These are phyloP conservation scores for Panzeria rudis DNA, from an alignment of 2,888 invertebrate species.

Conservation along the genomic window DNA sequence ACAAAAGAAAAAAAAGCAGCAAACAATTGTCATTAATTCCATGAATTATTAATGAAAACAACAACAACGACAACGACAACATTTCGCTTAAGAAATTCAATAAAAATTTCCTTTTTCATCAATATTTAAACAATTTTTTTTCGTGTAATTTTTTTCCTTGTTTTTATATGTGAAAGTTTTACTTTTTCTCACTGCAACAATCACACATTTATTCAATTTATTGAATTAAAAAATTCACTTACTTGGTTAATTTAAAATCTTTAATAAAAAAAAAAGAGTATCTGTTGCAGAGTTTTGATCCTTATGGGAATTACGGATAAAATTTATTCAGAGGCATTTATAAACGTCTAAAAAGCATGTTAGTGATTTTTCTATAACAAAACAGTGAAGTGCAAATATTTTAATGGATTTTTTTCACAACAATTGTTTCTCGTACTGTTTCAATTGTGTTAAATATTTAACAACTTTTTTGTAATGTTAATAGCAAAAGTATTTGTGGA, in stretches of 20 bases:
- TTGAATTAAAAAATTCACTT: conserved; percentile 21
- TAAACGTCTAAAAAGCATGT: conserved; percentile 7
- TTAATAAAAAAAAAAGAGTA: neutral
- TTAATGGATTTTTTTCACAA: conserved; percentile 13
- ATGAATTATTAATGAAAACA: conserved; percentile 69
- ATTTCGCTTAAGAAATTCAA: conserved; percentile 35
- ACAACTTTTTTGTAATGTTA: neutral
- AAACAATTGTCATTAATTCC: conserved; percentile 54
- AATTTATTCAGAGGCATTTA: neutral
- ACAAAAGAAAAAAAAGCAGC: neutral
- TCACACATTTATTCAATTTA: conserved; percentile 21
- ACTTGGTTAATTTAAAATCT: conserved; percentile 9
- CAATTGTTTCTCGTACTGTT: too few species aligned
- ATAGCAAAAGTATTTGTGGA: neutral
- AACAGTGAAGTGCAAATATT: conserved; percentile 46
- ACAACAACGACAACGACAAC: neutral
- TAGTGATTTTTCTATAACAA: conserved; percentile 23
- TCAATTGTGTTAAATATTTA: conserved; percentile 21
- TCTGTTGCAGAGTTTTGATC: conserved; percentile 40
- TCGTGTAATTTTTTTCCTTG: conserved; percentile 1
- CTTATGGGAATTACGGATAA: conserved; percentile 63
- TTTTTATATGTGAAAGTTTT: conserved; percentile 61
- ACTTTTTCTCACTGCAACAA: conserved; percentile 36
- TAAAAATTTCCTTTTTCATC: conserved; percentile 51
- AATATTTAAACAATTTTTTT: conserved; percentile 23